These are phyloP conservation scores for Pollenia griseotomentosa DNA, from an alignment of 2,888 invertebrate species.

Conservation along the genomic window DNA sequence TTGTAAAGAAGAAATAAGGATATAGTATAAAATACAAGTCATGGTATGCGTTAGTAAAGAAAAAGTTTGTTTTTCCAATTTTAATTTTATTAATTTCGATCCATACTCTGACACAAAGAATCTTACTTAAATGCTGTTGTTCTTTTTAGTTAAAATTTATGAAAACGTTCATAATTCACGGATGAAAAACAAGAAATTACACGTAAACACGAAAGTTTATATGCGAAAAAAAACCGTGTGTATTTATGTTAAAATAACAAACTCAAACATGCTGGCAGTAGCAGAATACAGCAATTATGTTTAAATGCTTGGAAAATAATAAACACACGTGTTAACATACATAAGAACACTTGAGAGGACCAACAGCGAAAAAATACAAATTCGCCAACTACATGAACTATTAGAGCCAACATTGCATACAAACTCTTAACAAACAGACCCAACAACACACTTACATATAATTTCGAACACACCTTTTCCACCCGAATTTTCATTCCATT, in stretches of 20 bases:
- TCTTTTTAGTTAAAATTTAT: not conserved
- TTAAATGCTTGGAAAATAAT: conserved; percentile 51
- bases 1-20: no score
- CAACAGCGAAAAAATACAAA: not conserved
- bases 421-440: not conserved
- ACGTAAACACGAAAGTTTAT: no score
- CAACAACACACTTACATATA: not conserved
- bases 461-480: not conserved
- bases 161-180: not conserved
- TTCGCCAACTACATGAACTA: no score
- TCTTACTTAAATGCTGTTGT: no score
- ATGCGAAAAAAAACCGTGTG: no score
- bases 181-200: no score
- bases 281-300: conserved; percentile 32
- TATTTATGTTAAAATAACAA: not conserved
- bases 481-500: not conserved
- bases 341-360: not conserved
- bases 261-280: not conserved
- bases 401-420: no score
- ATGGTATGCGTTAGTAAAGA: no score
- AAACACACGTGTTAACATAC: conserved; percentile 26
- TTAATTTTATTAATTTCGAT: no score
- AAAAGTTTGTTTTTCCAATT: no score
- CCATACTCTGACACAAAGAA: no score
- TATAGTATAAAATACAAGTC: no score